phyloP scores from a whole-genome alignment of 2,888 invertebrate genomes.

The Diplolepis rosae region DNA sequence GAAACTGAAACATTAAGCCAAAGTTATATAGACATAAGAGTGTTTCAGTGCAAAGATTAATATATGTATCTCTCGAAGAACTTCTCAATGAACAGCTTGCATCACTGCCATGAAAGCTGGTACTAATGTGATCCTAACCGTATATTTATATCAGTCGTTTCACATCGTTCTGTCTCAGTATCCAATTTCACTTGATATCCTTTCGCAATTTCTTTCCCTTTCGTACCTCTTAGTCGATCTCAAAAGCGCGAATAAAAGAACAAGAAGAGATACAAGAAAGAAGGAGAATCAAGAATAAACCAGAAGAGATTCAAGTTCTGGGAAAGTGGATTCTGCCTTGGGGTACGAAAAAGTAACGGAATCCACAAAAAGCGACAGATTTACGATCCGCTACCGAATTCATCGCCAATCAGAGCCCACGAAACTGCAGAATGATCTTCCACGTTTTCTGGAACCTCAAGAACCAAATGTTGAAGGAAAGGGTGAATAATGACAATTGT shows the following conservation, averaged over 20 bases:
- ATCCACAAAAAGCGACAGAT: conserved; percentile 51
- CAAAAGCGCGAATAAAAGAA: neutral
- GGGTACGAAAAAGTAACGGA: conserved; percentile 53
- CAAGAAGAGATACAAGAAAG: conserved; percentile 19
- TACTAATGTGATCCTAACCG: conserved; percentile 23
- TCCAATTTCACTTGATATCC: conserved; percentile 49
- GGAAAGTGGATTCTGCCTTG: conserved; percentile 35
- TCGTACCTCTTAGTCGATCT: neutral
- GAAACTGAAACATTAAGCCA: conserved; percentile 20
- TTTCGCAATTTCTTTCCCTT: conserved; percentile 33
- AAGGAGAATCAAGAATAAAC: conserved; percentile 3
- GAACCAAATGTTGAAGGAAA: conserved; percentile 16
- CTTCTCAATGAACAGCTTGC: conserved; percentile 19
- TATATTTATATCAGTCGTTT: conserved; percentile 30
- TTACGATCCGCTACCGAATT: conserved; percentile 52
- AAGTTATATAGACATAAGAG: conserved; percentile 15
- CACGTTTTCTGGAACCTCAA: conserved; percentile 11
- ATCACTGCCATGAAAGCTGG: conserved; percentile 26
- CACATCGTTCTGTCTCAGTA: conserved; percentile 18
- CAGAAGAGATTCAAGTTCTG: conserved; percentile 38
- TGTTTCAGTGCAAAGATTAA: conserved; percentile 37
- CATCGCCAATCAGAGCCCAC: conserved; percentile 37
- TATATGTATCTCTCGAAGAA: conserved; percentile 8
- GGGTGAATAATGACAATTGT: conserved; percentile 44
- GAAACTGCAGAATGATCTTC: conserved; percentile 24